phyloP scores from a whole-genome alignment of 2,113 vertebrate genomes.

The Eupsittula cactorum region DNA sequence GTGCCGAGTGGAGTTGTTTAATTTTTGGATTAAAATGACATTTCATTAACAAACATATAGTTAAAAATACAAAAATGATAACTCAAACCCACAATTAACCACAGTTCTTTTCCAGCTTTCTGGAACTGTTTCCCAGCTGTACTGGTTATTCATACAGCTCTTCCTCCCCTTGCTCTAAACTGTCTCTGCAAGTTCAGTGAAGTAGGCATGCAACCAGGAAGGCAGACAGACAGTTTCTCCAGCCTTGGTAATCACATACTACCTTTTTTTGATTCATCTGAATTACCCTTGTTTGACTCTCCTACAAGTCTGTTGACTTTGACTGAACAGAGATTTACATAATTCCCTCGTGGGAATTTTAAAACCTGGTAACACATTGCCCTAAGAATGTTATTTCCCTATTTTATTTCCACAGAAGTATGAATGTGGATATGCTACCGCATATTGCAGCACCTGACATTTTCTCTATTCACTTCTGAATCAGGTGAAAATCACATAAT shows the following conservation, averaged over 20 bases:
- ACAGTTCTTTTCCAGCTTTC: not conserved
- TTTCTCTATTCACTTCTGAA: not conserved
- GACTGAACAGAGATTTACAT: constrained; percentile 47
- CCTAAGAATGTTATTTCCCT: not conserved
- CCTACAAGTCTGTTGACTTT: constrained; percentile 44
- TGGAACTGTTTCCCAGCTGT: not conserved
- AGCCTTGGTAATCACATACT: not conserved
- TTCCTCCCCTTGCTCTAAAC: not conserved
- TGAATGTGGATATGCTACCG: not conserved
- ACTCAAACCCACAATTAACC: not conserved
- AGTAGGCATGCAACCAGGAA: not conserved
- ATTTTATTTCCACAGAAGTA: constrained; percentile 24
- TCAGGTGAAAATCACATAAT: not conserved
- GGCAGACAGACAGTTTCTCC: not conserved
- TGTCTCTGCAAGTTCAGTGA: not conserved
- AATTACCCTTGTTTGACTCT: constrained; percentile 42
- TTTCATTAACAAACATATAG: not conserved
- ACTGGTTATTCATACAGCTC: not conserved
- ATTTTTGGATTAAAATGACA: not conserved
- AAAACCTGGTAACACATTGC: not conserved
- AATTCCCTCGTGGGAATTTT: constrained; percentile 18
- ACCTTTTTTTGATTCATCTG: not conserved
- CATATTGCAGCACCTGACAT: not conserved
- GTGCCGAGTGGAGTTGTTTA: too few relatives aligned
- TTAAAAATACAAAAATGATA: not conserved